Percentiles rank a stretch among this genome's conserved stretches.
Conservation (phyloP, 1,140 invertebrate species). For the Eurytemora carolleeae region DNA sequence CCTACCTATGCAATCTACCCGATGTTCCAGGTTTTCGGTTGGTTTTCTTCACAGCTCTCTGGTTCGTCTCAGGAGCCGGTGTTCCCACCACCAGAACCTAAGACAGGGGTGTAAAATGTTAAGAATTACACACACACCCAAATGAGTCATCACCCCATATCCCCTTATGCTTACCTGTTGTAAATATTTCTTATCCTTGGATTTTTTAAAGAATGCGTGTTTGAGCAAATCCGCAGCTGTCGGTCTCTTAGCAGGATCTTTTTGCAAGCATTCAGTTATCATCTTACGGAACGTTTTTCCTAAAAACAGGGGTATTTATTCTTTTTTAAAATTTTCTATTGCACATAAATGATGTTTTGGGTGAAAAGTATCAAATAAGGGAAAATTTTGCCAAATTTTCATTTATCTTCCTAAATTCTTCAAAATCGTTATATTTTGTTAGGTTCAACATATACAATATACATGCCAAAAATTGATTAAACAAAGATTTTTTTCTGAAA, state of each 20-base stretch:
- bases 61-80: constrained; percentile 3
- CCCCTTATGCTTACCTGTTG: constrained; percentile 68
- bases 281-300: constrained; percentile 70
- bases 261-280: constrained; percentile 82
- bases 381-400: no score
- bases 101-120: constrained; percentile 6
- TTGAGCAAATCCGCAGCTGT: constrained; percentile 93
- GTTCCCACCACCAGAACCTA: constrained; percentile 1
- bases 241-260: constrained; percentile 35
- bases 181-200: constrained; percentile 87
- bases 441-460: no score
- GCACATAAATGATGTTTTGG: no score
- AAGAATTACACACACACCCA: constrained; percentile 55
- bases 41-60: background rate
- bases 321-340: no score
- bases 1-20: constrained; percentile 54
- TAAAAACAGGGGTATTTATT: no score
- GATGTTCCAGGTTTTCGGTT: constrained; percentile 42
- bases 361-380: no score
- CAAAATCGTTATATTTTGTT: no score
- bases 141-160: constrained; percentile 63
- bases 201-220: constrained; percentile 97
- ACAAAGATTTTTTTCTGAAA: no score
- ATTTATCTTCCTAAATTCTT: no score
- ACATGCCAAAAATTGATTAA: no score